These are phyloP conservation scores for Drosophila kokeensis DNA, from an alignment of 2,888 invertebrate genomes.

Conservation along the genomic window DNA sequence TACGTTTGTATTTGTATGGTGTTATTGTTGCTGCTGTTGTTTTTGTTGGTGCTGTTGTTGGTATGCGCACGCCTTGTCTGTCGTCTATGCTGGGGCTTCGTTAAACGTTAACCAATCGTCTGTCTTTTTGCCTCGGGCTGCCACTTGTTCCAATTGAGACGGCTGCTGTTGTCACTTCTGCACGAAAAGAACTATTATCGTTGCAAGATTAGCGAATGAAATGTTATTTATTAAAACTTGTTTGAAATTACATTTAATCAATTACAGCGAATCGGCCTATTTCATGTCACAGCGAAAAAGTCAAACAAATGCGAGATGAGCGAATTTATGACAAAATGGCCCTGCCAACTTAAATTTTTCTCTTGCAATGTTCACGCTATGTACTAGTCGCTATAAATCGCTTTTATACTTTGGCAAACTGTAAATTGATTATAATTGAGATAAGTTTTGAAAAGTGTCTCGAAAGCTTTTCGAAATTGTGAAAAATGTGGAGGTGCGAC, in stretches of 20 bases:
- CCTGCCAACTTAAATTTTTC: slow-evolving; percentile 51
- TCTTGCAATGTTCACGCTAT: not conserved
- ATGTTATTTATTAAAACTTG: slow-evolving; percentile 17
- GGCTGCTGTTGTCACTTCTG: slow-evolving; percentile 48
- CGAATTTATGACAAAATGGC: slow-evolving; percentile 48
- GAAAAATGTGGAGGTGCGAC: slow-evolving; percentile 21
- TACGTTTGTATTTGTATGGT: slow-evolving; percentile 37
- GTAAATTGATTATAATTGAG: not conserved
- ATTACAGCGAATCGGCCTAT: slow-evolving; percentile 20
- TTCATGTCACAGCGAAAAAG: slow-evolving; percentile 32
- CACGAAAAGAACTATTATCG: slow-evolving; percentile 5
- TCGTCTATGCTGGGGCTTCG: slow-evolving; percentile 55
- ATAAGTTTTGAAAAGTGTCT: not conserved
- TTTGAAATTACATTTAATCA: slow-evolving; percentile 15
- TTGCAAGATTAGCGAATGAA: slow-evolving; percentile 9
- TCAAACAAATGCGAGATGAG: slow-evolving; percentile 53
- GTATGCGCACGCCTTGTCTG: slow-evolving; percentile 60
- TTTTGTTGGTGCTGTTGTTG: slow-evolving; percentile 27
- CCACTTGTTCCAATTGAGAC: slow-evolving; percentile 64
- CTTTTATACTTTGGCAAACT: not conserved
- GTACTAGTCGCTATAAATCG: not conserved
- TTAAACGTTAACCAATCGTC: slow-evolving; percentile 31
- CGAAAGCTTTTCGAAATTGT: not conserved
- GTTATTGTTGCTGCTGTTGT: slow-evolving; percentile 11
- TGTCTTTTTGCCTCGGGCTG: slow-evolving; percentile 62